Percentiles rank a stretch among this genome's conserved stretches.
phyloP scores from a whole-genome alignment of 1,140 invertebrate species.

The Pissodes strobi region DNA sequence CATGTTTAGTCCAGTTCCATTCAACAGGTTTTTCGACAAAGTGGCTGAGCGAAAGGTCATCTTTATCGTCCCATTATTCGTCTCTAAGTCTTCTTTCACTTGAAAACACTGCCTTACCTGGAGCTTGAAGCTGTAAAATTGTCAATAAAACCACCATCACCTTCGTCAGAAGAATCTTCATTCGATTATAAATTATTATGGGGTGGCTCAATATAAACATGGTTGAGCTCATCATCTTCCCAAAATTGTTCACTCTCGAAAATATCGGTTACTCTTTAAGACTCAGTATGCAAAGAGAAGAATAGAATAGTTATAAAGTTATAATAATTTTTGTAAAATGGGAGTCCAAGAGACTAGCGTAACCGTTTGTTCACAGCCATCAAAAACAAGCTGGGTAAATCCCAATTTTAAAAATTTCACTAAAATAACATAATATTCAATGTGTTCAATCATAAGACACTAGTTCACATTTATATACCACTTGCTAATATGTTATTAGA shows the following conservation, averaged over 20 bases:
- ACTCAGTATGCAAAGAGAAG: neutral
- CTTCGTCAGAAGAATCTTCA: neutral
- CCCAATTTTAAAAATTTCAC: neutral
- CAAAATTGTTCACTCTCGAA: neutral
- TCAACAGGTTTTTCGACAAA: no score
- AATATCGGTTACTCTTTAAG: neutral
- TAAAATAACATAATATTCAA: neutral
- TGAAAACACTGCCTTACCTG: no score
- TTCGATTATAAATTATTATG: neutral
- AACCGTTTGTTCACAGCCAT: no score
- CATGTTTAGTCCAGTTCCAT: neutral
- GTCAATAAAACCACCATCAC: neutral
- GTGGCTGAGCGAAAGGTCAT: no score
- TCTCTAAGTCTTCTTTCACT: no score
- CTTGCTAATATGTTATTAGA: no score
- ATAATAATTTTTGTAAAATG: neutral
- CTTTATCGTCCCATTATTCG: no score
- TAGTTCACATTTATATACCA: neutral
- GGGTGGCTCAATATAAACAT: neutral
- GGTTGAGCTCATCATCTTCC: neutral
- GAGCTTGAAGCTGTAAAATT: no score
- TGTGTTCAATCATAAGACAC: neutral
- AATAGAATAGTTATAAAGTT: no score
- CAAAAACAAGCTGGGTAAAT: neutral
- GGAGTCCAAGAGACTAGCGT: neutral